These are phyloP conservation scores for Heteronetta atricapilla DNA, from an alignment of 2,113 vertebrate species.

Conservation along the genomic window DNA sequence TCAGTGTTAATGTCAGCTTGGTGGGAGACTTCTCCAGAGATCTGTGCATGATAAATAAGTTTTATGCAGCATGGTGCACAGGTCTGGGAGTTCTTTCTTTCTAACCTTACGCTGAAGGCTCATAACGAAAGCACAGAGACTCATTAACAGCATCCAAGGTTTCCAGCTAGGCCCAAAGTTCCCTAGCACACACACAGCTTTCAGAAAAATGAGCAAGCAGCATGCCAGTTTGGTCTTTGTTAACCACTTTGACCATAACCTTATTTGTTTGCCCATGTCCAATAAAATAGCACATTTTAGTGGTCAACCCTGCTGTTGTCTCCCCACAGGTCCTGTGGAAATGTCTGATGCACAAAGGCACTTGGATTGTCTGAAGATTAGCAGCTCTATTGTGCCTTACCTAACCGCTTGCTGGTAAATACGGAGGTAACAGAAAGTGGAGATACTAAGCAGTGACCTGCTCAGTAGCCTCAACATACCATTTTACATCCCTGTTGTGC, in stretches of 20 bases:
- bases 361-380: neutral
- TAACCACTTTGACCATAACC: neutral
- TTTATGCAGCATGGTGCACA: neutral
- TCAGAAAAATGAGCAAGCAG: neutral
- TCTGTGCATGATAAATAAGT: neutral
- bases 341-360: neutral
- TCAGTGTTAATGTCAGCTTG: conserved; percentile 15
- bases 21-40: neutral
- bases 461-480: neutral
- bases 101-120: conserved; percentile 16
- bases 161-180: neutral
- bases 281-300: conserved; percentile 28
- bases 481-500: neutral
- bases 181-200: neutral
- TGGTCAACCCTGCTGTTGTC: neutral
- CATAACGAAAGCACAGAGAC: neutral
- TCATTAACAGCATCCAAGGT: neutral
- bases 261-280: conserved; percentile 21
- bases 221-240: neutral
- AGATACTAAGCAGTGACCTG: neutral
- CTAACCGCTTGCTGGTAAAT: neutral
- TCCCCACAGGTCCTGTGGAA: neutral
- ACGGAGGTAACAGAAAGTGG: neutral
- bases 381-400: neutral
- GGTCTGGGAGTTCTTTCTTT: neutral